Evolutionary conservation across 2,797 vertebrate genomes (phyloP).

Genomic region (Enteromius anoplus): DNA sequence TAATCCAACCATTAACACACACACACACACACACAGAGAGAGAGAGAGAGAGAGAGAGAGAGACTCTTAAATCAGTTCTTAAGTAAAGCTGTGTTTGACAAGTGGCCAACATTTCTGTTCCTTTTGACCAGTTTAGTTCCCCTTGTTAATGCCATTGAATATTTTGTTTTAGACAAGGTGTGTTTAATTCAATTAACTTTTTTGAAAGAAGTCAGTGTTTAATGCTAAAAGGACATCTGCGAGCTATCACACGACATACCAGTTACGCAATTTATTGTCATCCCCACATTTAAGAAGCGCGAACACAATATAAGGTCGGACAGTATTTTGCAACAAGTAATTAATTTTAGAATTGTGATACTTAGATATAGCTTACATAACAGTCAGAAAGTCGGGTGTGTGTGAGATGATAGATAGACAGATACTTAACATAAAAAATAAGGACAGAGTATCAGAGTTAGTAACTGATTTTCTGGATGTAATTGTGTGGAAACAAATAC

Average conservation of each 20-base stretch:
- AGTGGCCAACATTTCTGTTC: conserved; percentile 4
- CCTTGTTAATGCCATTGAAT: background rate
- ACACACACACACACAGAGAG: conserved; percentile 22
- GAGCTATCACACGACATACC: background rate
- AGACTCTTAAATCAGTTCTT: background rate
- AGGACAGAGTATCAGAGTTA: background rate
- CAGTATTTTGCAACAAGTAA: background rate
- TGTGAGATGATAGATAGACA: background rate
- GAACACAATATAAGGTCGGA: background rate
- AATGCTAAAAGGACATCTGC: background rate
- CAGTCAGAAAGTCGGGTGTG: background rate
- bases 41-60: background rate
- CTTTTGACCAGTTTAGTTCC: background rate
- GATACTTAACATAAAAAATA: background rate
- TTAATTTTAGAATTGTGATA: background rate
- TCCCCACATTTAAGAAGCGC: background rate
- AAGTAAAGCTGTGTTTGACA: background rate
- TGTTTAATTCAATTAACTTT: background rate
- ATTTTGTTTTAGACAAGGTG: background rate
- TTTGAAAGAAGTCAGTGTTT: background rate
- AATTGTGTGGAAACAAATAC: background rate
- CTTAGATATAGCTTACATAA: background rate
- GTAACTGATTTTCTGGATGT: background rate
- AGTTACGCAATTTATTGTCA: background rate
- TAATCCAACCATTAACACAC: conserved; percentile 29